These are phyloP conservation scores for Hololepta plana DNA, from an alignment of 2,888 invertebrate species.

Conservation along the genomic window DNA sequence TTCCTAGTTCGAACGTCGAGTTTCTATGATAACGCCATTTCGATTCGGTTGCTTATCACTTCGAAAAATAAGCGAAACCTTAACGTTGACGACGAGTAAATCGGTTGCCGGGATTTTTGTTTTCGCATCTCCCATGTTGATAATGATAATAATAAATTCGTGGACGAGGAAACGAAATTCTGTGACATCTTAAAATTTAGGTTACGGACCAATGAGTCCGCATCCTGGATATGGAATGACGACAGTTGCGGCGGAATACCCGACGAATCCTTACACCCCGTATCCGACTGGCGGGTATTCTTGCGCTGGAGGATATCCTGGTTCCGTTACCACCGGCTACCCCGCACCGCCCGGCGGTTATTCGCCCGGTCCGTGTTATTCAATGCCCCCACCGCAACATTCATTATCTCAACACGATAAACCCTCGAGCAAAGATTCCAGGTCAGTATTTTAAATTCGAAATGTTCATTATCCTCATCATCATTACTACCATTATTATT, in stretches of 20 bases:
- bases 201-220: constrained; percentile 69
- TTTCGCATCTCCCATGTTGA: too few relatives aligned
- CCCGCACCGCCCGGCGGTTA: constrained; percentile 46
- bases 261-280: constrained; percentile 53
- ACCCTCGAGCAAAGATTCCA: constrained; percentile 43
- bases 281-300: constrained; percentile 30
- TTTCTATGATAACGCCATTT: too few relatives aligned
- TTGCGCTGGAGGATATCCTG: constrained; percentile 26
- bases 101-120: too few relatives aligned
- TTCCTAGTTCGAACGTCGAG: too few relatives aligned
- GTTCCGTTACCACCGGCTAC: constrained; percentile 36
- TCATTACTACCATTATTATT: too few relatives aligned
- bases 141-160: too few relatives aligned
- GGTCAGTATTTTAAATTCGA: constrained; percentile 33
- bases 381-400: constrained; percentile 75
- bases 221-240: constrained; percentile 69
- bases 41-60: too few relatives aligned
- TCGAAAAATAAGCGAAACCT: too few relatives aligned
- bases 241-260: constrained; percentile 63
- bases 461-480: too few relatives aligned
- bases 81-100: too few relatives aligned
- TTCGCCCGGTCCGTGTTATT: constrained; percentile 61
- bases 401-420: constrained; percentile 51
- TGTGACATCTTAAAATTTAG: constrained; percentile 26
- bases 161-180: neutral